Base-by-base conservation (phyloP, 1,140 invertebrate species). In the Eumeta japonica region DNA sequence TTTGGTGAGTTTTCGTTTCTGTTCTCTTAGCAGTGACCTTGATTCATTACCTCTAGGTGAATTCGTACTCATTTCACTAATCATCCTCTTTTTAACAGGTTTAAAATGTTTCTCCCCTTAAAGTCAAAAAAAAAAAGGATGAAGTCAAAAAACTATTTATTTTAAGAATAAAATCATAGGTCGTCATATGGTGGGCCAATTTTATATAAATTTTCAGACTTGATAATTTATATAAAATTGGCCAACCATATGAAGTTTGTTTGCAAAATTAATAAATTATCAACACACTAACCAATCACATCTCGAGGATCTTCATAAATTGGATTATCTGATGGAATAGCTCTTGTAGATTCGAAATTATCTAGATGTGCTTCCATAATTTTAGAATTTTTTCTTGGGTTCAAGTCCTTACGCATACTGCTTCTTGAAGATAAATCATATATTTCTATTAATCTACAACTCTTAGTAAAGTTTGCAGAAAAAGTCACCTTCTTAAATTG, bases 241-340 rank as follows among this genome's bases (percentile, higher is more conserved):
- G n/a, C n/a, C n/a, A n/a, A n/a, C n/a, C n/a, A n/a, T n/a, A n/a
- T n/a, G n/a, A n/a, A n/a, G n/a, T n/a, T n/a, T n/a, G n/a, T n/a
- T n/a, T n/a, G n/a, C n/a, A n/a, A n/a, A n/a, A n/a, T n/a, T n/a
- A n/a, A n/a, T n/a, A n/a, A n/a, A n/a, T n/a, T n/a, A n/a, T n/a
- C n/a, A n/a, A n/a, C n/a, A n/a, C n/a, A 28, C 30, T 37, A 47
- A 67, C 67, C 64, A 30, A 65, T 56, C 28, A 67, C 46, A 60
- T 72, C 67, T 39, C 43, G 58, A 9, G 67, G 67, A 42, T 68
- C 64, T 37, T 72, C 67, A 54, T 72, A 72, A 34, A 60, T 41
- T 5, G 57, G 60, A 44, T 60, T 57, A 12, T 64, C 56, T 37
- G n/a, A n/a, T n/a, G n/a, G n/a, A n/a, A n/a, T n/a, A n/a, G n/a